Conservation (phyloP, 2,113 vertebrate genomes). For the Dermatemys mawii region DNA sequence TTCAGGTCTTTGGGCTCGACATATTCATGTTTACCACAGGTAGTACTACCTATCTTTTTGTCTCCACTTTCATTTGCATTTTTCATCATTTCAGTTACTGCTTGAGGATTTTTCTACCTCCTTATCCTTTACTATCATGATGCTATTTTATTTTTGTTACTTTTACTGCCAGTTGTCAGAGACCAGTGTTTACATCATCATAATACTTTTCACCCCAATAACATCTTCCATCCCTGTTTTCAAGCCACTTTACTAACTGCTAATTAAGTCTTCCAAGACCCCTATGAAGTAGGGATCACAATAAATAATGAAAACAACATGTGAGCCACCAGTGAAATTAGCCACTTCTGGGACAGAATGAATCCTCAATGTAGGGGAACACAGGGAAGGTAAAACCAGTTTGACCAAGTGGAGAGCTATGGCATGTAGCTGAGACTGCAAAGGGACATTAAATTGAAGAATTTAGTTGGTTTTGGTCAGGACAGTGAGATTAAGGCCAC, state of each 20-base stretch:
- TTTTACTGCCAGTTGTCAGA: background rate
- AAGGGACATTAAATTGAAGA: background rate
- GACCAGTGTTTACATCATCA: conserved; percentile 19
- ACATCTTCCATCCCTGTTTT: background rate
- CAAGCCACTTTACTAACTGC: background rate
- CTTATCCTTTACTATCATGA: background rate
- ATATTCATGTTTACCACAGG: background rate
- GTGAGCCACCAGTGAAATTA: background rate
- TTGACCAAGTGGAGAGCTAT: background rate
- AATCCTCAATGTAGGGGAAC: background rate
- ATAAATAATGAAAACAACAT: background rate
- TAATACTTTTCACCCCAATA: conserved; percentile 1
- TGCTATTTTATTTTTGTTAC: background rate
- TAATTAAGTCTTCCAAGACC: background rate
- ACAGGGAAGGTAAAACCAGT: background rate
- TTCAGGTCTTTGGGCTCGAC: background rate
- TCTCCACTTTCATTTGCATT: conserved; percentile 53
- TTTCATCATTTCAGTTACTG: conserved; percentile 57
- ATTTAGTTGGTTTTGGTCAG: background rate
- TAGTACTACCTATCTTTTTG: background rate
- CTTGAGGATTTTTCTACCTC: conserved; percentile 20
- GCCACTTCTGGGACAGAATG: background rate
- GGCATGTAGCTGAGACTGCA: background rate
- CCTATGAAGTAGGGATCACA: background rate
- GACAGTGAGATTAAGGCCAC: background rate